Evolutionary conservation across 2,888 invertebrate species (phyloP).

Genomic region (Orthosia cruda): DNA sequence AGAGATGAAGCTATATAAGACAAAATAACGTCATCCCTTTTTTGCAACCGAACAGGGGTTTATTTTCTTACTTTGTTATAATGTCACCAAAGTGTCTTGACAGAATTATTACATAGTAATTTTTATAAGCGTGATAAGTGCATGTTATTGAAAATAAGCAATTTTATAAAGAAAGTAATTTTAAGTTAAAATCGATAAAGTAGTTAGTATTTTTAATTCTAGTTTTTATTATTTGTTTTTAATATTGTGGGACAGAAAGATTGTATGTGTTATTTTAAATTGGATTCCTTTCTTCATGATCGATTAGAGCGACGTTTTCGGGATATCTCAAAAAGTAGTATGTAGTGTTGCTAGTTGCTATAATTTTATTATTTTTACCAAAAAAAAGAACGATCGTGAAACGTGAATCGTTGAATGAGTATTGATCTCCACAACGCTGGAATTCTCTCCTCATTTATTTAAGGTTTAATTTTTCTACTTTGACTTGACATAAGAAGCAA

Average conservation of each 20-base stretch:
- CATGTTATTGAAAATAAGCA: slow-evolving; percentile 11
- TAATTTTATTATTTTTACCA: not conserved
- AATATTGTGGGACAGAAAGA: slow-evolving; percentile 1
- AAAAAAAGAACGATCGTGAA: not conserved
- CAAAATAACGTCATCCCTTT: slow-evolving; percentile 10
- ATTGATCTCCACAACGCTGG: slow-evolving; percentile 24
- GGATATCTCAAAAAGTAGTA: not conserved
- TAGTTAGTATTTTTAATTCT: slow-evolving; percentile 24
- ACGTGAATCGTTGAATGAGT: slow-evolving; percentile 32
- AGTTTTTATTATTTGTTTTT: slow-evolving; percentile 12
- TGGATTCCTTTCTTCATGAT: not conserved
- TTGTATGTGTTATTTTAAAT: not conserved
- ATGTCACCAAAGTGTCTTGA: slow-evolving; percentile 52
- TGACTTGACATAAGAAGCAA: slow-evolving; percentile 22
- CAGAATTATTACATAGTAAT: not conserved
- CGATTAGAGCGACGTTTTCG: not conserved
- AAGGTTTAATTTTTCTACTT: slow-evolving; percentile 13
- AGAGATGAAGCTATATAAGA: not conserved
- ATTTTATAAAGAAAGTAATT: slow-evolving; percentile 12
- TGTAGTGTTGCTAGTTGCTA: slow-evolving; percentile 12
- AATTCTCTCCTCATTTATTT: slow-evolving; percentile 30
- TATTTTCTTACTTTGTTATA: not conserved
- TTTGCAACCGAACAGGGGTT: not conserved
- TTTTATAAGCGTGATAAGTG: not conserved
- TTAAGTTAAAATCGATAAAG: slow-evolving; percentile 20